Conservation (phyloP, 2,888 invertebrate genomes). For the Euphydryas editha region DNA sequence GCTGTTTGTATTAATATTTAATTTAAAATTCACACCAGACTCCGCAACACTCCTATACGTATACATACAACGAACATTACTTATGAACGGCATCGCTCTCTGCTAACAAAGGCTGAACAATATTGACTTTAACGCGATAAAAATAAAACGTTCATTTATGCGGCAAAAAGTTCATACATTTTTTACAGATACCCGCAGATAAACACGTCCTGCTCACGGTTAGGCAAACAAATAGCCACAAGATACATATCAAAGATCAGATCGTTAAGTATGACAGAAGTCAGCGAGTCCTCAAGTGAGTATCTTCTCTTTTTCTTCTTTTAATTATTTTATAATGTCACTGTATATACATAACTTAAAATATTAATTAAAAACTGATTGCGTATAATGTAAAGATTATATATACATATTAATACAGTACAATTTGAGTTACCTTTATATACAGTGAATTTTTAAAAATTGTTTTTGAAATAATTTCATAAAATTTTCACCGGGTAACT, state of each 20-base stretch:
- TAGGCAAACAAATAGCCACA: constrained; percentile 90
- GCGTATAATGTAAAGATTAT: no score
- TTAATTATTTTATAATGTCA: no score
- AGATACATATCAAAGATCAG: constrained; percentile 91
- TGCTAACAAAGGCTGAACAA: constrained; percentile 29
- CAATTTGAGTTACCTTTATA: no score
- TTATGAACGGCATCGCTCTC: constrained; percentile 49
- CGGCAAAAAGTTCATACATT: constrained; percentile 29
- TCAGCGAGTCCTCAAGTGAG: constrained; percentile 89
- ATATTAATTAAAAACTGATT: no score
- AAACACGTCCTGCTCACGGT: constrained; percentile 90
- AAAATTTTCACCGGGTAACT: no score
- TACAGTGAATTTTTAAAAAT: no score
- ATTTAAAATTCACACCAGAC: constrained; percentile 72
- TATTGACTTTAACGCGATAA: constrained; percentile 22
- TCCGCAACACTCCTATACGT: constrained; percentile 55
- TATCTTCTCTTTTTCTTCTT: constrained; percentile 37
- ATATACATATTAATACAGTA: no score
- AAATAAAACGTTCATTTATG: constrained; percentile 28
- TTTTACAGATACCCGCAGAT: constrained; percentile 84
- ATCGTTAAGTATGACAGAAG: constrained; percentile 90
- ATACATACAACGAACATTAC: constrained; percentile 63
- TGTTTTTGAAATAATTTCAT: no score
- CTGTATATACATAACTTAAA: no score
- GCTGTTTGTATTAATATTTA: constrained; percentile 70